Conservation (phyloP, 2,113 vertebrate genomes). For the Herpailurus yagouaroundi region DNA sequence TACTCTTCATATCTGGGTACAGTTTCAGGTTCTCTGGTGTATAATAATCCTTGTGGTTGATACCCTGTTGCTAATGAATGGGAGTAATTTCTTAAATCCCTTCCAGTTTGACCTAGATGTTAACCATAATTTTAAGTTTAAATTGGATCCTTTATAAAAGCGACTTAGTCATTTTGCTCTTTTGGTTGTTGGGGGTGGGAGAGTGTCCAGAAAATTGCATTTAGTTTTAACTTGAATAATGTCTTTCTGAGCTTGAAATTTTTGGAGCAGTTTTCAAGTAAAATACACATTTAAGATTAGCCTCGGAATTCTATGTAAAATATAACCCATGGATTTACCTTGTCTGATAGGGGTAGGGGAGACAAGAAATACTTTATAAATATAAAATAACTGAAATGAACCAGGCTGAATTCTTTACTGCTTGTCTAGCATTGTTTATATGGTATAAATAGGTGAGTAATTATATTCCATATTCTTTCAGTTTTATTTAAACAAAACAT, state of each 20-base stretch:
- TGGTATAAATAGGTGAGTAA: not conserved
- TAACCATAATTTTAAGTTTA: conserved; percentile 26
- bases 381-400: not conserved
- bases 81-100: not conserved
- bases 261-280: conserved; percentile 16
- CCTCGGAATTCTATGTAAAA: not conserved
- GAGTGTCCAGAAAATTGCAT: not conserved
- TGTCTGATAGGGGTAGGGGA: not conserved
- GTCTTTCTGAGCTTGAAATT: not conserved
- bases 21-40: not conserved
- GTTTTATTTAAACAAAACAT: conserved; percentile 5
- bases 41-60: not conserved
- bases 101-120: conserved; percentile 29
- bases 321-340: not conserved
- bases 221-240: conserved; percentile 16
- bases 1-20: conserved; percentile 23
- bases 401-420: not conserved
- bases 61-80: not conserved
- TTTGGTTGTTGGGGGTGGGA: not conserved
- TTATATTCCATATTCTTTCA: conserved; percentile 1
- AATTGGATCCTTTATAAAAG: conserved; percentile 36
- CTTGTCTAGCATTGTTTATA: not conserved
- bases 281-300: not conserved
- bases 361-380: not conserved
- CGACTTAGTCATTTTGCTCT: not conserved